Conservation (phyloP, 2,797 vertebrate species). For the Podargus strigoides region DNA sequence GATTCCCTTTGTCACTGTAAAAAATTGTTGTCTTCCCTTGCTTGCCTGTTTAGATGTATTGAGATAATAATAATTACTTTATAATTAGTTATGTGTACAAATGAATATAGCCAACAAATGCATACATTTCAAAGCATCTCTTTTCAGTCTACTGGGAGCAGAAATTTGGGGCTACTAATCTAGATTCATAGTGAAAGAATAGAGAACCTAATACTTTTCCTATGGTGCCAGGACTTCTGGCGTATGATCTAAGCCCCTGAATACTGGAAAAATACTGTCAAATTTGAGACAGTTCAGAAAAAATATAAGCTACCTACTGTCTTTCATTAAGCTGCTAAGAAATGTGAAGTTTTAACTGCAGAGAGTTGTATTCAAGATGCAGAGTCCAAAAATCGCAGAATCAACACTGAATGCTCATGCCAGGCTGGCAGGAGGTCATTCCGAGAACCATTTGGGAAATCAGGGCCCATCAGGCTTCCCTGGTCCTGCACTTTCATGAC, state of each 20-base stretch:
- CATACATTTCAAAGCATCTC: neutral
- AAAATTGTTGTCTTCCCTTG: constrained; percentile 50
- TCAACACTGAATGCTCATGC: neutral
- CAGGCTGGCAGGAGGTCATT: constrained; percentile 5
- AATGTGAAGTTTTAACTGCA: neutral
- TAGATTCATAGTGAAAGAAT: neutral
- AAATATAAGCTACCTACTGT: neutral
- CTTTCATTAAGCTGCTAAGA: constrained; percentile 36
- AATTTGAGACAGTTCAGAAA: neutral
- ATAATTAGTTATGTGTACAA: constrained; percentile 35
- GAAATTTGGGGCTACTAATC: neutral
- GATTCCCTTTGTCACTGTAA: constrained; percentile 60
- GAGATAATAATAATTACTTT: constrained; percentile 61
- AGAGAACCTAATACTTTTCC: neutral
- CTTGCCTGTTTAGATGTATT: constrained; percentile 51
- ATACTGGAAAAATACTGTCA: neutral
- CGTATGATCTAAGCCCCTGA: neutral
- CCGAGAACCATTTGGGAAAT: neutral
- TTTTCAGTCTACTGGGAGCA: neutral
- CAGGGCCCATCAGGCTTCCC: neutral
- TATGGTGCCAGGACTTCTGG: neutral
- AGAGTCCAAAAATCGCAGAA: neutral
- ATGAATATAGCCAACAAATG: neutral
- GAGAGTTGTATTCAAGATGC: neutral
- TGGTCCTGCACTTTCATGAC: neutral